Percentiles rank a stretch among this genome's conserved stretches.
Evolutionary conservation across 2,113 vertebrate genomes (phyloP).

Genomic region (Paracanthobrama guichenoti): DNA sequence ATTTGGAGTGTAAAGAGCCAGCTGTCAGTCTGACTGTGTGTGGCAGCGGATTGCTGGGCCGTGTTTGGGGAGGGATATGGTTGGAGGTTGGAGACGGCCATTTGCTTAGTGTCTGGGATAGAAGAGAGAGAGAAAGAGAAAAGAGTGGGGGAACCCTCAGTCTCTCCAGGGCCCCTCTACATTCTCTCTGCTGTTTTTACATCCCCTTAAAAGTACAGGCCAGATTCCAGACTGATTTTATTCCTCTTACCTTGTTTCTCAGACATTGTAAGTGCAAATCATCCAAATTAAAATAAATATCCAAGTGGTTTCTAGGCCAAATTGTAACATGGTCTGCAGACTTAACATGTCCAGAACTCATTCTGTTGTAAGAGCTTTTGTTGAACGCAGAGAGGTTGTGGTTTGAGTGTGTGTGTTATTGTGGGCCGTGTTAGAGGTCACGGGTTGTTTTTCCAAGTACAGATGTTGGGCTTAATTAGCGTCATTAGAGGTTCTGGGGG

Average conservation of each 20-base stretch:
- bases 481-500: constrained; percentile 8
- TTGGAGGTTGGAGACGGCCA: constrained; percentile 65
- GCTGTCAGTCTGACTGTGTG: constrained; percentile 76
- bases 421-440: constrained; percentile 18
- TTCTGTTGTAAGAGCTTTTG: not conserved
- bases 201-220: not conserved
- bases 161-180: constrained; percentile 18
- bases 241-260: not conserved
- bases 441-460: constrained; percentile 25
- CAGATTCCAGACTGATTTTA: not conserved
- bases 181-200: not conserved
- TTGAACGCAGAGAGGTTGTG: not conserved
- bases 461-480: constrained; percentile 19
- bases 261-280: not conserved
- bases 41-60: constrained; percentile 59
- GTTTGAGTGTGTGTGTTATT: not conserved
- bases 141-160: constrained; percentile 2
- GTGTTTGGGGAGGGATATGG: constrained; percentile 52
- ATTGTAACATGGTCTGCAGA: not conserved
- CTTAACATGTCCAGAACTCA: not conserved
- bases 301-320: not conserved
- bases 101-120: constrained; percentile 71
- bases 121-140: constrained; percentile 37
- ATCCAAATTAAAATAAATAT: not conserved
- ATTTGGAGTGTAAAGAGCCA: constrained; percentile 73